Evolutionary conservation across 2,797 vertebrate genomes (phyloP), one percentile per base, ranked within the genome.

Genomic region (Antrozous pallidus): DNA sequence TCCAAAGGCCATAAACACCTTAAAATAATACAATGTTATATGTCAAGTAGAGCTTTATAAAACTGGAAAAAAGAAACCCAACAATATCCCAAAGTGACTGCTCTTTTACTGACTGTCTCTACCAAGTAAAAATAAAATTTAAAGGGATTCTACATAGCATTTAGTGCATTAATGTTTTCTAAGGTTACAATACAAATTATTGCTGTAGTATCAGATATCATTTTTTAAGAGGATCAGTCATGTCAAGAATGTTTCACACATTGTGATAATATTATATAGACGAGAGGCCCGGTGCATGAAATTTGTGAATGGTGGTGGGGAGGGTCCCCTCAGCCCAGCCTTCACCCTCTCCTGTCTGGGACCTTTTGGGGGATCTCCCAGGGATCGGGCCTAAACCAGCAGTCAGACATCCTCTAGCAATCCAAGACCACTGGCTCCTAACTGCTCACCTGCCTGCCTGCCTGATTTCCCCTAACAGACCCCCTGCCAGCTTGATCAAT

Each of bases 181-280:
- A 67, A 71, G 9, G 8, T 49, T 84, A 51, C 20, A 49, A 20
- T 33, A 40, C 22, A 65, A 58, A 84, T 42, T 83, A 22, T 91
- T 83, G 13, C 78, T 63, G 0, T 58, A 49, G 12, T 24, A 79
- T 88, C 16, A 63, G 31, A 38, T 61, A 38, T 56, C 22, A 31
- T 58, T 83, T 31, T 75, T 5, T 17, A 83, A 9, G 14, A 85
- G 17, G 3, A 36, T 88, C 22, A n/a, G 24, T 40, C 42, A 10
- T 61, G 13, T 38, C 1, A 6, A 8, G 18, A 87, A 45, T 65
- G 24, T 33, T 47, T 82, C 6, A 22, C 31, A 93, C 40, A 71
- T 67, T 94, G 77, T 69, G 33, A 89, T 89, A 81, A 83, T n/a
- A 93, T 90, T 69, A 58, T 71, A 70, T n/a, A 78, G 51, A 54